A percentile compares a stretch with the other conserved stretches of the same genome.
Evolutionary conservation across 2,888 invertebrate genomes (phyloP).

Genomic region (Neoaliturus tenellus): DNA sequence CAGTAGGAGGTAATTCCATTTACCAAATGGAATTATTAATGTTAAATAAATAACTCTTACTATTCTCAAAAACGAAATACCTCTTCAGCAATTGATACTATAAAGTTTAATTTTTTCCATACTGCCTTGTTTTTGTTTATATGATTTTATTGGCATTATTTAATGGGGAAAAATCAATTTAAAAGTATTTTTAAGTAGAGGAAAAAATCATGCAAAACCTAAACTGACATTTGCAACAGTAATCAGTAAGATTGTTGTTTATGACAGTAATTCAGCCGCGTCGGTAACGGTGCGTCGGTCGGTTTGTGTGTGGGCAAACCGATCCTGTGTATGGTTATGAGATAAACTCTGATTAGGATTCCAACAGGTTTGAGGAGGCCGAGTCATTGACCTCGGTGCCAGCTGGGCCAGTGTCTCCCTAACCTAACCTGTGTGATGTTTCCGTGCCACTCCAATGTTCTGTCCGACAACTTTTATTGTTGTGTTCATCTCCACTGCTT

Average conservation of each 20-base stretch:
- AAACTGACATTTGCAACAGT: neutral
- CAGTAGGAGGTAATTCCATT: too few relatives aligned
- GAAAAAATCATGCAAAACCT: neutral
- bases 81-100: too few relatives aligned
- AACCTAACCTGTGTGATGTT: conserved; percentile 17
- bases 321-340: conserved; percentile 45
- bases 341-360: conserved; percentile 55
- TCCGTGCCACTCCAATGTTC: conserved; percentile 15
- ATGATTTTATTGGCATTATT: too few relatives aligned
- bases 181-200: too few relatives aligned
- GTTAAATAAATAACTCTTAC: too few relatives aligned
- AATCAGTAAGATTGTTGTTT: neutral
- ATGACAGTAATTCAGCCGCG: neutral
- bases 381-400: conserved; percentile 33
- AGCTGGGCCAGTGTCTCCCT: conserved; percentile 3
- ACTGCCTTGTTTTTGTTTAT: too few relatives aligned
- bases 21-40: too few relatives aligned
- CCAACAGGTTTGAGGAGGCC: conserved; percentile 54
- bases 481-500: neutral
- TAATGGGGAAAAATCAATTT: too few relatives aligned
- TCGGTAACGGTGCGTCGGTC: neutral
- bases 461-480: conserved; percentile 9
- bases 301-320: neutral
- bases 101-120: too few relatives aligned
- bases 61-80: too few relatives aligned